Evolutionary conservation across 2,888 invertebrate genomes (phyloP).

Genomic region (Prosopocoilus inquinatus): DNA sequence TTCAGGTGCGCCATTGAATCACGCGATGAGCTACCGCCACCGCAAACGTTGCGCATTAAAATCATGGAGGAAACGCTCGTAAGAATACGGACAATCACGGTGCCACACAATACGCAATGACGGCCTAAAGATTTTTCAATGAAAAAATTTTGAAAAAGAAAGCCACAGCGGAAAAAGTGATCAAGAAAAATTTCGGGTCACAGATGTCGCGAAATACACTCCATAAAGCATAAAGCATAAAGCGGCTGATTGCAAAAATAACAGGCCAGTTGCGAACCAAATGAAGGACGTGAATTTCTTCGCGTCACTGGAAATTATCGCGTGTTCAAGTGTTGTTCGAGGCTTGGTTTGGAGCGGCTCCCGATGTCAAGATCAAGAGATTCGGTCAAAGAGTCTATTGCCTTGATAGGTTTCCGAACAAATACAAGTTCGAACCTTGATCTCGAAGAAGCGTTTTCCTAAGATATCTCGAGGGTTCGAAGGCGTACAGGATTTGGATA

Average conservation of each 20-base stretch:
- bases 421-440: constrained; percentile 18
- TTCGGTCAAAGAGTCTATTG: too few species aligned
- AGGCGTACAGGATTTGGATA: too few species aligned
- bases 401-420: background rate
- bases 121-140: background rate
- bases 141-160: background rate
- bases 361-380: too few species aligned
- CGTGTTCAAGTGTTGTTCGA: too few species aligned
- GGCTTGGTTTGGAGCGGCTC: too few species aligned
- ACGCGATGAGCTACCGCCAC: constrained; percentile 35
- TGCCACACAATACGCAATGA: background rate
- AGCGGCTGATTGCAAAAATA: constrained; percentile 5
- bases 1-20: constrained; percentile 43
- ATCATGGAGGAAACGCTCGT: constrained; percentile 36
- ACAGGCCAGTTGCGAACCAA: background rate
- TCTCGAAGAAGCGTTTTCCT: constrained; percentile 7
- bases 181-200: constrained; percentile 5
- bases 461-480: too few species aligned
- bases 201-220: constrained; percentile 8
- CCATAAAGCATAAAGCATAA: too few species aligned
- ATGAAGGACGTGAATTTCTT: background rate
- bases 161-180: background rate
- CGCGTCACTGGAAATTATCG: background rate
- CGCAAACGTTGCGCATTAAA: constrained; percentile 35
- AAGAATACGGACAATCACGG: constrained; percentile 4